Conservation (phyloP, 2,113 vertebrate species). For the Caranx melampygus region DNA sequence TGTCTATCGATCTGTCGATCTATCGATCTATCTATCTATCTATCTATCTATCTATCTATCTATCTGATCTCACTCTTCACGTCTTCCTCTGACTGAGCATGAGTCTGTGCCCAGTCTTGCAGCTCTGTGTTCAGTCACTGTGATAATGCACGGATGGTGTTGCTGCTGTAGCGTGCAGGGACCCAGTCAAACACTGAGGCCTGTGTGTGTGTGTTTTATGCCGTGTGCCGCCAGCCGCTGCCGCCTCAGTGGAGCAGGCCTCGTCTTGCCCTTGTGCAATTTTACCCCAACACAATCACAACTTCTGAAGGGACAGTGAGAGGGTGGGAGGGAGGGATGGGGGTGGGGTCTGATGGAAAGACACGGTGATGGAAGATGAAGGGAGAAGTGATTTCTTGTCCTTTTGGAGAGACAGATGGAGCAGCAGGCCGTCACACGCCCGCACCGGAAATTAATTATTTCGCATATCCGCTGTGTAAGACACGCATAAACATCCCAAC, state of each 20-base stretch:
- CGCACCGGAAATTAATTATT: slow-evolving; percentile 64
- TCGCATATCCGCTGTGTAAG: slow-evolving; percentile 47
- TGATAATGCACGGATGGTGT: slow-evolving; percentile 67
- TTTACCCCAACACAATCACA: slow-evolving; percentile 54
- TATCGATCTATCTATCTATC: not conserved
- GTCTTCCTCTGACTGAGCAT: slow-evolving; percentile 53
- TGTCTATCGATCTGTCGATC: slow-evolving; percentile 5
- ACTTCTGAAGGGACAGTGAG: slow-evolving; percentile 33
- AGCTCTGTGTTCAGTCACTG: slow-evolving; percentile 59
- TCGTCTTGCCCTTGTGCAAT: slow-evolving; percentile 56
- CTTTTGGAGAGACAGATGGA: slow-evolving; percentile 36
- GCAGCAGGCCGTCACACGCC: slow-evolving; percentile 38
- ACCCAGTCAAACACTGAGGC: slow-evolving; percentile 55
- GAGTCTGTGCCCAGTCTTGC: slow-evolving; percentile 53
- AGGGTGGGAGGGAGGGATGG: not conserved
- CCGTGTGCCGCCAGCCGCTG: slow-evolving; percentile 51
- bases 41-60: not conserved
- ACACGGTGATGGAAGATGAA: slow-evolving; percentile 7
- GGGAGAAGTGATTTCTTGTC: slow-evolving; percentile 27
- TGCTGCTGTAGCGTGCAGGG: slow-evolving; percentile 64
- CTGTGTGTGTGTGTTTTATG: slow-evolving; percentile 66
- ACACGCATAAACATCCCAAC: slow-evolving; percentile 30
- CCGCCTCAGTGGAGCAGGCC: slow-evolving; percentile 53
- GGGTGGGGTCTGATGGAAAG: slow-evolving; percentile 3
- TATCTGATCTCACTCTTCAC: not conserved